Base-by-base conservation (phyloP, 2,113 vertebrate genomes). In the Alosa alosa region DNA sequence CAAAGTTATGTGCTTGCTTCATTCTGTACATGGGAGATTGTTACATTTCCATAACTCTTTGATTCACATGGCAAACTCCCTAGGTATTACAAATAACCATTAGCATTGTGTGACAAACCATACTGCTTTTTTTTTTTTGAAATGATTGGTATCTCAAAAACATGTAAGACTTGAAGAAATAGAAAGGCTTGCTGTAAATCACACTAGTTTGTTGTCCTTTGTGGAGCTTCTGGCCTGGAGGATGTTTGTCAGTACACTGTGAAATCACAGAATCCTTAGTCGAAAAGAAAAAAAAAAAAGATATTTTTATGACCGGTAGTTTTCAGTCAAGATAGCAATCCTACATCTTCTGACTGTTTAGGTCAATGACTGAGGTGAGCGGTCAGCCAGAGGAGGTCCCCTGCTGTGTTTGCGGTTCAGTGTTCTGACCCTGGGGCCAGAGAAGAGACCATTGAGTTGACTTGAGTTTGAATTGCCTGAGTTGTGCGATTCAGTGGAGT, bases 391-490 rank as follows among this genome's bases (percentile, higher is more conserved):
- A 78, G 46, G 25, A 68, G 85, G 85, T 86, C 85, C 64, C 11
- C 39, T 55, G n/a, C 64, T 45, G 57, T 82, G 7, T 72, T 81
- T 22, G 81, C 82, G 88, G 90, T 89, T 75, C 84, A 60, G 86
- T 87, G 82, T 90, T 89, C 82, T 47, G 83, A 72, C 60, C 87
- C 85, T 1, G 86, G 88, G 91, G 88, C 88, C 84, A 46, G 85
- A 78, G 72, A 78, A 78, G 0, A 17, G 50, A 15, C 0, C 50
- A 4, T 52, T 17, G 91, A 86, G 91, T 89, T 92, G 90, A 86
- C 90, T 90, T 90, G 72, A 93, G 91, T 92, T 90, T 90, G 86
- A 88, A 88, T 92, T 92, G 94, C 94, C 94, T 94, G 95, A 96
- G 94, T 94, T 93, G 87, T 88, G 88, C 85, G 90, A 89, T 90